Percentiles rank a stretch among this genome's conserved stretches.
phyloP scores from a whole-genome alignment of 2,113 vertebrate species.

The Alosa alosa region DNA sequence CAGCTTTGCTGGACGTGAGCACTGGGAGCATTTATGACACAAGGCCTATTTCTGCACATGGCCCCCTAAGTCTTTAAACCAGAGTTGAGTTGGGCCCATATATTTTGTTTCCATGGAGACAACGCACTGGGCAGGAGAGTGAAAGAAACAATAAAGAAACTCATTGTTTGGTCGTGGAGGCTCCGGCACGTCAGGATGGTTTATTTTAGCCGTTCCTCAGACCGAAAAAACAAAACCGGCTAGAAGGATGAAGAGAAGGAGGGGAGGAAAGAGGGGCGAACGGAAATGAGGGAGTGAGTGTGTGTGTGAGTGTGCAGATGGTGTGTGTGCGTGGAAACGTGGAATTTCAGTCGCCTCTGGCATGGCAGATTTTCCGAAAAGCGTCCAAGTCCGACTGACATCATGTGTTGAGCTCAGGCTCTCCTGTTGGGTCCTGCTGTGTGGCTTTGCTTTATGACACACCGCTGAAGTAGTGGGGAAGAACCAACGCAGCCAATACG shows the following conservation, averaged over 20 bases:
- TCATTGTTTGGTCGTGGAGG: slow-evolving; percentile 29
- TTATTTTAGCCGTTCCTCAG: slow-evolving; percentile 36
- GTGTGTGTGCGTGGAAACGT: background rate
- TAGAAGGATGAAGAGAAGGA: background rate
- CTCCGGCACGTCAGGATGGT: slow-evolving; percentile 32
- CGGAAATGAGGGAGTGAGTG: background rate
- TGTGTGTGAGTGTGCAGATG: background rate
- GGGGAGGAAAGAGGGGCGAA: background rate
- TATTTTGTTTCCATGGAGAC: slow-evolving; percentile 52
- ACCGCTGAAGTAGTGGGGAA: no score
- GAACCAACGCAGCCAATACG: no score
- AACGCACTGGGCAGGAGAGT: slow-evolving; percentile 19
- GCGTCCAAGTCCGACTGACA: background rate
- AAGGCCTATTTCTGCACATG: background rate
- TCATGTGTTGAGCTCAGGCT: background rate
- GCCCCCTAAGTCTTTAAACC: background rate
- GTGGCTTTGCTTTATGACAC: no score
- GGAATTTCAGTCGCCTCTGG: background rate
- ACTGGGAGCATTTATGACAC: slow-evolving; percentile 7
- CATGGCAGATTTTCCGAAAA: background rate
- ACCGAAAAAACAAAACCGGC: background rate
- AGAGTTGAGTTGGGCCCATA: slow-evolving; percentile 21
- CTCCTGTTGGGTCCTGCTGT: background rate
- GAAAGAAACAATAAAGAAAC: slow-evolving; percentile 27
- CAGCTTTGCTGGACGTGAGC: background rate